Percentiles rank a stretch among this genome's conserved stretches.
phyloP scores from a whole-genome alignment of 2,888 invertebrate genomes.

The Agrilus cyanescens region DNA sequence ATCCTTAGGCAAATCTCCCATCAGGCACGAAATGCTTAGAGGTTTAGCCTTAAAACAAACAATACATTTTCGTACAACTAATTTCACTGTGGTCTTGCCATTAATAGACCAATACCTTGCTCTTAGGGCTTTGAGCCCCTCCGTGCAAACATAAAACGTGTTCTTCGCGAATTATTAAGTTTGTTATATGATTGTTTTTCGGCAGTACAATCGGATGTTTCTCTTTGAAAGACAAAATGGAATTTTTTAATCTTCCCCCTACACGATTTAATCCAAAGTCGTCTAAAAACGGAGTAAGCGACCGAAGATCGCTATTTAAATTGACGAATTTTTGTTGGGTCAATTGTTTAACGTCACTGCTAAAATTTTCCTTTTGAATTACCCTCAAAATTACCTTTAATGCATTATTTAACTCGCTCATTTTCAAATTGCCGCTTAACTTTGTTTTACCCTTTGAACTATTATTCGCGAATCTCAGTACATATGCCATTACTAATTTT shows the following conservation, averaged over 20 bases:
- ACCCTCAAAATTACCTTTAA: background rate
- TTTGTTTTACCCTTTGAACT: no score
- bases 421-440: no score
- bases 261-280: background rate
- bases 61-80: background rate
- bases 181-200: background rate
- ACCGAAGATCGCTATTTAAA: background rate
- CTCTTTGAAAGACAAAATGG: background rate
- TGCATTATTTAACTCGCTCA: no score
- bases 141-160: background rate
- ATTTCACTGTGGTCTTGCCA: background rate
- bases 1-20: conserved; percentile 1
- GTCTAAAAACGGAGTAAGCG: background rate
- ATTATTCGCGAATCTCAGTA: no score
- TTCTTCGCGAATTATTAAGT: background rate
- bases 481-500: no score
- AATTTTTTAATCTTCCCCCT: background rate
- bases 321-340: background rate
- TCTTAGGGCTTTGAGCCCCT: background rate
- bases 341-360: background rate
- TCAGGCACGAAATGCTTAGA: background rate
- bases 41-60: background rate
- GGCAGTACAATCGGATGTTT: background rate
- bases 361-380: background rate
- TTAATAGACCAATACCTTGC: background rate